Evolutionary conservation across 2,113 vertebrate species (phyloP).

Genomic region (Anser cygnoides): DNA sequence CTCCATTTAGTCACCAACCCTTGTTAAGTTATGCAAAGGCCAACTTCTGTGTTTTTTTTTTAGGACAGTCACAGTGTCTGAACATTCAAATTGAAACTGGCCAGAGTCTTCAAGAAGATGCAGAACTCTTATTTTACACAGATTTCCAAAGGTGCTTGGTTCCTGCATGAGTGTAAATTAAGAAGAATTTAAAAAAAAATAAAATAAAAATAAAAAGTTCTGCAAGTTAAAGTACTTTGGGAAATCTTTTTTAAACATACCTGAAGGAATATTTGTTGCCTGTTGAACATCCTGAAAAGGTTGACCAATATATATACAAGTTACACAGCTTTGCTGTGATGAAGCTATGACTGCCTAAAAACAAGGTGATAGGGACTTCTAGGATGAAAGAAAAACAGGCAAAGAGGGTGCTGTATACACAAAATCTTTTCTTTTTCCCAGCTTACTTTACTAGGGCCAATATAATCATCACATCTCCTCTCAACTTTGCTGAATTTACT

Average conservation of each 20-base stretch:
- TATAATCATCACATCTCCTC: background rate
- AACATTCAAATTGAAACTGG: background rate
- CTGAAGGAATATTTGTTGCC: background rate
- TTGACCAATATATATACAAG: background rate
- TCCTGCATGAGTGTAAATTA: background rate
- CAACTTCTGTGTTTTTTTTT: background rate
- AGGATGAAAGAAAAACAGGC: accelerated
- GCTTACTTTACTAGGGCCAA: background rate
- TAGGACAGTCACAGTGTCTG: background rate
- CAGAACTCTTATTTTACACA: background rate
- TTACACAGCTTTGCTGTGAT: background rate
- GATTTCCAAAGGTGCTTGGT: background rate
- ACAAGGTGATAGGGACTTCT: background rate
- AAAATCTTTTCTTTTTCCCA: background rate
- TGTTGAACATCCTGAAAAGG: background rate
- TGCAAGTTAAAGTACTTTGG: background rate
- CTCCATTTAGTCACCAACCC: background rate
- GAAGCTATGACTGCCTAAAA: background rate
- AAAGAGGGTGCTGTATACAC: background rate
- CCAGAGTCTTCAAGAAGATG: background rate
- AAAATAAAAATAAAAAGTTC: background rate
- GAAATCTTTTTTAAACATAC: background rate
- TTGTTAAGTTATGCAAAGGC: background rate
- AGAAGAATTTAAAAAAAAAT: background rate
- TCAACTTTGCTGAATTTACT: accelerated